These are phyloP conservation scores for Dyspetes luteomarginatus DNA, from an alignment of 2,888 invertebrate genomes.

Conservation along the genomic window DNA sequence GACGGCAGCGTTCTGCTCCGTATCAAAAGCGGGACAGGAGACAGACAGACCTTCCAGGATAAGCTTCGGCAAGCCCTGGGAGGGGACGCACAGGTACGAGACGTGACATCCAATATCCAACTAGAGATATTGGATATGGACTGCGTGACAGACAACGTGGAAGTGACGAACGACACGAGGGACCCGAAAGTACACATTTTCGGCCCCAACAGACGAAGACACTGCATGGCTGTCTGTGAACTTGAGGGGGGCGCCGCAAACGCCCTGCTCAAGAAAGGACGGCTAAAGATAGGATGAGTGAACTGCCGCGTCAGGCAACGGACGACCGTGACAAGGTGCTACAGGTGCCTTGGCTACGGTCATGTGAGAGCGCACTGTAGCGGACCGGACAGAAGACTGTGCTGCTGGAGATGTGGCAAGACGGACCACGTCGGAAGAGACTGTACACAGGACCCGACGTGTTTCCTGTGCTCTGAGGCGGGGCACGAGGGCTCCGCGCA, in stretches of 20 bases:
- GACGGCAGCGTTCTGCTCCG: background rate
- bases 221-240: slow-evolving; percentile 50
- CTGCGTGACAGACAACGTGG: background rate
- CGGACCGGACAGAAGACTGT: slow-evolving; percentile 1
- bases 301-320: slow-evolving; percentile 40
- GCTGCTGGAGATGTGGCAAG: slow-evolving; percentile 33
- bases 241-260: slow-evolving; percentile 24
- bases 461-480: slow-evolving; percentile 17
- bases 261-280: slow-evolving; percentile 16
- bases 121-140: background rate
- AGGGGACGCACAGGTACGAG: background rate
- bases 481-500: slow-evolving; percentile 28
- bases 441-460: background rate
- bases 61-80: background rate
- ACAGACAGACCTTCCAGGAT: background rate
- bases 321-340: slow-evolving; percentile 29
- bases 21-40: background rate
- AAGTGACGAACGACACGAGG: background rate
- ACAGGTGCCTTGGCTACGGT: slow-evolving; percentile 20
- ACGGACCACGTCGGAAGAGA: slow-evolving; percentile 16
- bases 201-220: slow-evolving; percentile 31
- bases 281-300: slow-evolving; percentile 25
- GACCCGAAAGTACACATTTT: background rate
- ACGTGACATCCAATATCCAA: background rate
- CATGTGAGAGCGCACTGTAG: slow-evolving; percentile 8